Base-by-base conservation (phyloP, 2,888 invertebrate species). In the Chesias legatella region DNA sequence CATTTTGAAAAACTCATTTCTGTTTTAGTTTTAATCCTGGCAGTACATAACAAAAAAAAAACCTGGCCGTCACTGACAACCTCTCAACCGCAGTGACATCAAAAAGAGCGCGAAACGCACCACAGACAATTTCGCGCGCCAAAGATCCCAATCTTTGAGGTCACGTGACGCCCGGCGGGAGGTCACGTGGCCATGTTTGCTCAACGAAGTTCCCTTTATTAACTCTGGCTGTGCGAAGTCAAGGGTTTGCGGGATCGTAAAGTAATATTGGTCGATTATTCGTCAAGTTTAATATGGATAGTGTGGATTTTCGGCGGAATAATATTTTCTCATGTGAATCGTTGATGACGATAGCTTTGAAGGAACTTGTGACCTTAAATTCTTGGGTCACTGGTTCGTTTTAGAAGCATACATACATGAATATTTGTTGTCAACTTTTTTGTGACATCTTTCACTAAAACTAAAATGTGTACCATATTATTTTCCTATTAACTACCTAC, bases 91-190 rank as follows among this genome's bases (percentile, higher is more conserved):
- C 31, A 28, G 38, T 59, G 66, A 67, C 63, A 64, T 68, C 52
- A 65, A 71, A 67, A 71, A 69, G 59, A 63, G 68, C 70, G 68
- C 65, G 60, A 64, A 58, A 53, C 37, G 44, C 48, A 55, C 54
- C 72, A 68, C 63, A 78, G 80, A 77, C 74, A 78, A 84, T 80
- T 80, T 80, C 67, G 74, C 79, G 78, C 68, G 67, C 67, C 66
- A 76, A 63, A 74, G 81, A 79, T 79, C 64, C 63, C 65, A 78
- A 76, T 79, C 79, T 40, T 58, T 66, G 59, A 63, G 67, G 69
- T 55, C 85, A 74, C 84, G 84, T 78, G 58, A 38, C 58, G 37
- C 44, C 39, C 49, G 30, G 43, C 38, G 43, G 51, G 47, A 17
- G 39, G 51, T 29, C 54, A 52, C 54, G 54, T 52, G 83, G 60